Evolutionary conservation across 1,140 invertebrate genomes (phyloP), one percentile per base, ranked within the genome.

Genomic region (Brachionus plicatilis): DNA sequence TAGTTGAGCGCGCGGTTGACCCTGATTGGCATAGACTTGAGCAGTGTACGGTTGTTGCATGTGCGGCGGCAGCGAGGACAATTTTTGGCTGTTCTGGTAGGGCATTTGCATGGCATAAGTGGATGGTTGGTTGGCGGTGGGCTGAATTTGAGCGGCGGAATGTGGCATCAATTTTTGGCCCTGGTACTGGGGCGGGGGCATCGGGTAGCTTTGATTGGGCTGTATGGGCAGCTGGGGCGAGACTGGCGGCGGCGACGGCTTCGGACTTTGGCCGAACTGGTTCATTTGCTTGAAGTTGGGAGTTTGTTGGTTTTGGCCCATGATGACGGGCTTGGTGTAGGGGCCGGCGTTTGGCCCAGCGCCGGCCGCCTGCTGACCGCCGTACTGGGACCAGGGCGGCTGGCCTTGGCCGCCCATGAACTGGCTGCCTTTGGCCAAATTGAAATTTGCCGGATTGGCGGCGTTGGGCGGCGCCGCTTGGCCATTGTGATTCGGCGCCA

Each of bases 211-310:
- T 33, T 65, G 65, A 66, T 33, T 60, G 1, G 50, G 37, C 29
- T 65, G 53, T 3, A 65, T 53, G 29, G 53, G 53, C 50, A 45
- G 5, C 20, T 78, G 79, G 3, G 20, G 79, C 41, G 20, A 37
- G 9, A 29, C 24, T 14, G 79, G 53, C 2, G 50, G 79, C 24
- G 50, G 79, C 24, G 72, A 76, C 43, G 72, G 72, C n/a, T 50
- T 76, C 14, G 27, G 20, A 27, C n/a, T 76, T 53, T 47, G 41
- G 11, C 43, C 43, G 27, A 50, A 50, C 11, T 76, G 72, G 17
- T 72, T 72, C 68, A 72, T 72, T 43, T 72, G 33, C 3, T 72
- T 76, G 17, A 76, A 76, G n/a, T 50, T 76, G 6, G 27, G 24
- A 47, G 27, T 29, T 50, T 76, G 72, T n/a, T 76, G 72, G 45